Evolutionary conservation across 2,113 vertebrate genomes (phyloP).

Genomic region (Tringa solitaria): DNA sequence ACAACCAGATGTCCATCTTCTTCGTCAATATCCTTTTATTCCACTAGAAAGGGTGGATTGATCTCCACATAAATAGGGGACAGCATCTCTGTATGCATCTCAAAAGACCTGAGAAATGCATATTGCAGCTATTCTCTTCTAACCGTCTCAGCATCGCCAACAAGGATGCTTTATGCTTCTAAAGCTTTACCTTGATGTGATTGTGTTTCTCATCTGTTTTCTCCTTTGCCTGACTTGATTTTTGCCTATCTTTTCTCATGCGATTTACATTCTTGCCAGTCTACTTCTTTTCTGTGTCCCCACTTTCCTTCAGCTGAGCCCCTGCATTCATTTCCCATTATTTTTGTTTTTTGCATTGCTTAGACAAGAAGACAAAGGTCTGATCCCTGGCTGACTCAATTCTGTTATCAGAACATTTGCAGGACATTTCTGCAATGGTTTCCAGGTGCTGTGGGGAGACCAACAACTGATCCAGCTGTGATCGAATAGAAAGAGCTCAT

Average conservation of each 20-base stretch:
- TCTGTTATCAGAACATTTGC: not conserved
- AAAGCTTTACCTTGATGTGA: not conserved
- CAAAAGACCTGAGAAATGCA: not conserved
- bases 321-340: not conserved
- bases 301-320: not conserved
- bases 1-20: not conserved
- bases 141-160: not conserved
- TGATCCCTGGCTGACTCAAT: not conserved
- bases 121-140: not conserved
- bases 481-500: not conserved
- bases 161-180: not conserved
- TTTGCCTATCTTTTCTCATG: not conserved
- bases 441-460: not conserved
- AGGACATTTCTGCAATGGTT: not conserved
- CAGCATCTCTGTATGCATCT: not conserved
- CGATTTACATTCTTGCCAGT: not conserved
- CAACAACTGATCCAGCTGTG: not conserved
- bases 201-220: not conserved
- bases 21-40: not conserved
- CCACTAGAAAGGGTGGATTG: not conserved
- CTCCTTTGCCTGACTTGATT: not conserved
- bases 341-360: not conserved
- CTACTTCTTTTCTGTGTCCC: not conserved
- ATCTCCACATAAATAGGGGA: not conserved
- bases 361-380: not conserved